Conservation (phyloP, 1,140 invertebrate species). For the Drosophila nannoptera region DNA sequence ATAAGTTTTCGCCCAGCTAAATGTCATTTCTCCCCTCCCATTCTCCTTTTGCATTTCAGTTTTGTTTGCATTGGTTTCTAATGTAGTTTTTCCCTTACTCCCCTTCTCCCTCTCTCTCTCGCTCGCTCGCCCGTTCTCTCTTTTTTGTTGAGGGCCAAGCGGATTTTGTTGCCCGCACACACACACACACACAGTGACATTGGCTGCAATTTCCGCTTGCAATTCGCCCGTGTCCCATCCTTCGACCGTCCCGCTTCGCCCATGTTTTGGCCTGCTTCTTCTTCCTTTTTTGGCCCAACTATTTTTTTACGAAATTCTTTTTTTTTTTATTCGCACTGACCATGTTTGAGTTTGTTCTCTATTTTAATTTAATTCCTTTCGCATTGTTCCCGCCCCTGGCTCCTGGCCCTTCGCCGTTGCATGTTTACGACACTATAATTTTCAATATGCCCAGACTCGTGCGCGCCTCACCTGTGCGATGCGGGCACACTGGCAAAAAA, state of each 20-base stretch:
- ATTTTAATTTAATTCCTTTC: constrained; percentile 67
- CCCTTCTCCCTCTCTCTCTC: neutral
- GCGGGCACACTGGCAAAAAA: constrained; percentile 1
- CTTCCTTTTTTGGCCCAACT: constrained; percentile 7
- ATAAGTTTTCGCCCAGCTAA: constrained; percentile 59
- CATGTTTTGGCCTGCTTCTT: constrained; percentile 17
- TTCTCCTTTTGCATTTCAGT: constrained; percentile 19
- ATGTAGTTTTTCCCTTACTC: constrained; percentile 27
- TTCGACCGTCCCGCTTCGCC: neutral
- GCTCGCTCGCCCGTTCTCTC: no score
- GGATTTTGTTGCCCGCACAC: constrained; percentile 21
- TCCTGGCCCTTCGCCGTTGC: constrained; percentile 49
- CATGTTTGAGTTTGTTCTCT: constrained; percentile 70
- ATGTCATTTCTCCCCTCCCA: constrained; percentile 10
- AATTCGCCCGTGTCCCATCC: constrained; percentile 38
- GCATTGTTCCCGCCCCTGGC: constrained; percentile 22
- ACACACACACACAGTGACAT: constrained; percentile 26
- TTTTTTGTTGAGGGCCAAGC: constrained; percentile 11
- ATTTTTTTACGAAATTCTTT: constrained; percentile 62
- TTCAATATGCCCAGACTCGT: constrained; percentile 51
- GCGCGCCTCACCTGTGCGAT: neutral
- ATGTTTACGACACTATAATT: constrained; percentile 73
- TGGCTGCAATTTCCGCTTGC: constrained; percentile 68
- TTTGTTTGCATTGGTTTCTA: constrained; percentile 34
- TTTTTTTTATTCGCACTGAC: constrained; percentile 70